A percentile compares a stretch with the other conserved stretches of the same genome.
Evolutionary conservation across 1,140 invertebrate genomes (phyloP).

Genomic region (Drosophila ercepeae): DNA sequence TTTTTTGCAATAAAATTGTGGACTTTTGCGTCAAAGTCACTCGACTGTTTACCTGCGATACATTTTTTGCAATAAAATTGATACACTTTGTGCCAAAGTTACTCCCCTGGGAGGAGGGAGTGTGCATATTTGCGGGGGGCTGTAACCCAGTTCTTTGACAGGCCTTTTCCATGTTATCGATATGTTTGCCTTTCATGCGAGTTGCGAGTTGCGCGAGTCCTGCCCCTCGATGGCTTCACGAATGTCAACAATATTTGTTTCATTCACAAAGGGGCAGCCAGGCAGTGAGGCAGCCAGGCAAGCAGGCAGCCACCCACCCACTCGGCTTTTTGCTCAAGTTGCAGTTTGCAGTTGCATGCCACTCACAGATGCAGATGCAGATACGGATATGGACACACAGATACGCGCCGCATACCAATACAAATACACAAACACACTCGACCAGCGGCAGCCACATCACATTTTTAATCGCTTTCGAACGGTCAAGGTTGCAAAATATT

Average conservation of each 20-base stretch:
- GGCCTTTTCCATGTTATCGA: not conserved
- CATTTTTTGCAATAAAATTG: not conserved
- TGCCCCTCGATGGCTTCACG: not conserved
- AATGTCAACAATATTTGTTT: constrained; percentile 42
- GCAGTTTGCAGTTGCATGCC: constrained; percentile 9
- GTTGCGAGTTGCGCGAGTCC: too few species aligned
- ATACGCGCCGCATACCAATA: not conserved
- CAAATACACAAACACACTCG: constrained; percentile 5
- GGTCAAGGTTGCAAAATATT: constrained; percentile 82
- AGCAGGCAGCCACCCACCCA: not conserved
- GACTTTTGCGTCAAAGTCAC: too few species aligned
- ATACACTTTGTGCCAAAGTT: not conserved
- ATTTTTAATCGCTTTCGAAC: constrained; percentile 79
- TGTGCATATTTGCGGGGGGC: not conserved
- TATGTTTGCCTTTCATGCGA: not conserved
- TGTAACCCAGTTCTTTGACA: not conserved
- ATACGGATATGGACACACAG: not conserved
- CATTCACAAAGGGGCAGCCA: constrained; percentile 24
- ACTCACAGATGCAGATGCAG: not conserved
- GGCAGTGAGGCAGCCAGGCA: constrained; percentile 7
- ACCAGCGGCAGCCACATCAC: constrained; percentile 17
- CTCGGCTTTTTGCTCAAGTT: not conserved
- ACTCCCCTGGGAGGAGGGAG: not conserved
- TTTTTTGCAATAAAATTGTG: too few species aligned
- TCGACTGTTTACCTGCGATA: too few species aligned